Base-by-base conservation (phyloP, 2,888 invertebrate genomes). In the Sarcophaga subvicina region DNA sequence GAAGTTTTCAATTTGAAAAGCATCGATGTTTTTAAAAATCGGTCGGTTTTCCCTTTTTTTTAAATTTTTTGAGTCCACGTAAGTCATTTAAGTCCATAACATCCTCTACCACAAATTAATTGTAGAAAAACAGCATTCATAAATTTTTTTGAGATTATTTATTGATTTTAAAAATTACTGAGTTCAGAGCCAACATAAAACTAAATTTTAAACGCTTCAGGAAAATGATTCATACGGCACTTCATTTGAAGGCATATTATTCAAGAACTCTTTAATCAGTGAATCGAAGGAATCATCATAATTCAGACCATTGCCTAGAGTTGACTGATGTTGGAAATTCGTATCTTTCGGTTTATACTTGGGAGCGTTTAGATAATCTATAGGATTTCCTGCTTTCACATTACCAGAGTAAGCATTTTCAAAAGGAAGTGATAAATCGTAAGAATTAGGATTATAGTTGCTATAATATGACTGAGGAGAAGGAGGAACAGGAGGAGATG, bases 391-490 rank as follows among this genome's bases (percentile, higher is more conserved):
- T 37, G 37, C 1, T 10, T 37, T 37, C 37, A 37, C 8, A 37
- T 6, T 37, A 10, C 37, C 37, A 10, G 37, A 37, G 37, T 37
- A 86, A 12, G 75, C 17, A 8, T 75, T 75, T 70, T 72, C 69
- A 12, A 71, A 78, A n/a, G 78, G 70, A 3, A 71, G 60, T 14
- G 75, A 54, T 6, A 79, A 86, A 27, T 79, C 62, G 27, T 82
- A 79, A 10, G 14, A 2, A n/a, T 45, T 47, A 11, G 73, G 27
- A 47, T 12, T n/a, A 1, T 75, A 66, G 4, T 60, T 10, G 6
- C n/a, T 60, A 66, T 70, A 75, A 22, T 66, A 27, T 12, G 67
- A 37, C 37, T 37, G 22, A 12, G 22, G 8, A 20, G 37, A 62
- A 45, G 27, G 47, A 11, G 71, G 60, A 54, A 17, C 22, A 37